phyloP scores from a whole-genome alignment of 2,888 invertebrate genomes.

The Embidobia sp. region DNA sequence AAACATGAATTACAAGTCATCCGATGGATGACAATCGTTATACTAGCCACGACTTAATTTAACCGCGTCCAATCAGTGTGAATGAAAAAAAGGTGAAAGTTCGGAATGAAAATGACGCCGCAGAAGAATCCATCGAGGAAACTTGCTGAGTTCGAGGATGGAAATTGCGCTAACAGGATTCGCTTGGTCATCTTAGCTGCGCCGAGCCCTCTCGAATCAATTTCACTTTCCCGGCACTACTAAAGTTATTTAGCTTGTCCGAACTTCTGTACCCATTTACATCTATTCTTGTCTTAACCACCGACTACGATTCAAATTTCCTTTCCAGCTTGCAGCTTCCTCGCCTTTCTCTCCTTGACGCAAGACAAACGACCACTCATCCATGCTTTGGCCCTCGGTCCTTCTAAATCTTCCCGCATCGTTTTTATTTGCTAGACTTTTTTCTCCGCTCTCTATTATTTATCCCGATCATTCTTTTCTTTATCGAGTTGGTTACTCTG shows the following conservation, averaged over 20 bases:
- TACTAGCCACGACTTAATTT: constrained; percentile 10
- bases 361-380: constrained; percentile 53
- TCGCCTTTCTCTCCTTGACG: background rate
- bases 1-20: too few species aligned
- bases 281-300: constrained; percentile 59
- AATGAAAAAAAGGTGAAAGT: background rate
- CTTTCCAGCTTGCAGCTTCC: constrained; percentile 20
- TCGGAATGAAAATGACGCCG: constrained; percentile 17
- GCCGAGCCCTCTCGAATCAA: constrained; percentile 49
- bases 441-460: constrained; percentile 28
- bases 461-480: constrained; percentile 33
- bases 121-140: constrained; percentile 15
- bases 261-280: constrained; percentile 50
- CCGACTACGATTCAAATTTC: constrained; percentile 56
- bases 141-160: constrained; percentile 31
- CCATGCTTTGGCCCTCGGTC: constrained; percentile 24
- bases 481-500: constrained; percentile 26
- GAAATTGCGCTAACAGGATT: constrained; percentile 42
- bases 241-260: constrained; percentile 49
- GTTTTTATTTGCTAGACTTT: constrained; percentile 21
- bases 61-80: constrained; percentile 7
- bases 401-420: constrained; percentile 45
- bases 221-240: constrained; percentile 52
- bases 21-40: background rate
- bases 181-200: constrained; percentile 42